A percentile compares a stretch with the other conserved stretches of the same genome.
These are phyloP conservation scores for Listronotus oregonensis DNA, from an alignment of 1,140 invertebrate species.

Conservation along the genomic window DNA sequence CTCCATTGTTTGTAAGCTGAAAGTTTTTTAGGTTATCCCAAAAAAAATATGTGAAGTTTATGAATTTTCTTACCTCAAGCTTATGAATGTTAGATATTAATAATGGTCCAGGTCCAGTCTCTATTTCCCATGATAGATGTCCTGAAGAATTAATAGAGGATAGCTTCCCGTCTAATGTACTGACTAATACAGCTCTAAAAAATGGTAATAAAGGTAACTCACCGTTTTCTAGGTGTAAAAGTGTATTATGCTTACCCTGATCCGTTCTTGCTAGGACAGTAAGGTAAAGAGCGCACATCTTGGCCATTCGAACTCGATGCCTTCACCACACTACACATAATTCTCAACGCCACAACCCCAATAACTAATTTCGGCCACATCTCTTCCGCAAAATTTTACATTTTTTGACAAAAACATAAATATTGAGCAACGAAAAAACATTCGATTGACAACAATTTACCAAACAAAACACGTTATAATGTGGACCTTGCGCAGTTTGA, in stretches of 20 bases:
- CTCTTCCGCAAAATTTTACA: constrained; percentile 20
- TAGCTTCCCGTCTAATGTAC: constrained; percentile 84
- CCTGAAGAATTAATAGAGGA: constrained; percentile 78
- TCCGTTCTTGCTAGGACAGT: constrained; percentile 36
- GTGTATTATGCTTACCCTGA: constrained; percentile 36
- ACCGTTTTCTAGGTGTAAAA: not conserved
- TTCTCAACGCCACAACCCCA: constrained; percentile 23
- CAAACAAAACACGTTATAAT: constrained; percentile 14
- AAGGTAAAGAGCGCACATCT: constrained; percentile 32
- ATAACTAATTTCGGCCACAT: constrained; percentile 34
- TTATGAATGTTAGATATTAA: constrained; percentile 84
- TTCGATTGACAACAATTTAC: not conserved
- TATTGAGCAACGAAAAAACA: not conserved
- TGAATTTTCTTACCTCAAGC: constrained; percentile 68
- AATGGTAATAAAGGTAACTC: not conserved
- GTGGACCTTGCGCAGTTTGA: not conserved
- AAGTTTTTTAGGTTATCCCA: constrained; percentile 27
- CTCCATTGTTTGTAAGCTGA: constrained; percentile 83
- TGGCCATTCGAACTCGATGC: constrained; percentile 20
- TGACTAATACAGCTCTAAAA: constrained; percentile 78
- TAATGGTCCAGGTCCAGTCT: constrained; percentile 73
- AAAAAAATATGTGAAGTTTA: constrained; percentile 29
- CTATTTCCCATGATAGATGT: constrained; percentile 73
- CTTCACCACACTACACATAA: constrained; percentile 32
- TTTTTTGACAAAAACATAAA: constrained; percentile 13